These are phyloP conservation scores for Ostrea denselamellosa DNA, from an alignment of 1,140 invertebrate genomes.

Conservation along the genomic window DNA sequence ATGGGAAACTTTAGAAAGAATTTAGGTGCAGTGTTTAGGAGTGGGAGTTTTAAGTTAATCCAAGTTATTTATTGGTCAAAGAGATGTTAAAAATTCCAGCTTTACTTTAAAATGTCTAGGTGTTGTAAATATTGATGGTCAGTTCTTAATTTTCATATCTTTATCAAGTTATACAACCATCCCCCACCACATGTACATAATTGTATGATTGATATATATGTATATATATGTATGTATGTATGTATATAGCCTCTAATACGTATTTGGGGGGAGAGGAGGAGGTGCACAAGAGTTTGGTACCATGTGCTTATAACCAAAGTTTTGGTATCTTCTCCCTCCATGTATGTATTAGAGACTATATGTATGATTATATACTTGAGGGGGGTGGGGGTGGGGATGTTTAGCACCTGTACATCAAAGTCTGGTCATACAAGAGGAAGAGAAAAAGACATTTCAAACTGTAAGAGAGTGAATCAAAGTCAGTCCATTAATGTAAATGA, in stretches of 20 bases:
- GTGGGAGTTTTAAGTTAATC: not conserved
- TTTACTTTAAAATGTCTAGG: not conserved
- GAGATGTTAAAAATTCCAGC: not conserved
- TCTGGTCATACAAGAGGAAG: no score
- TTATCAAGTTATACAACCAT: not conserved
- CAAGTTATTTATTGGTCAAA: not conserved
- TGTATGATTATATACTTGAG: no score
- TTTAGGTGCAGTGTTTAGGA: constrained; percentile 1
- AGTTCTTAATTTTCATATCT: not conserved
- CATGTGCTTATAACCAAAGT: no score
- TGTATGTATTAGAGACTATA: no score
- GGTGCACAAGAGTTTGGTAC: no score
- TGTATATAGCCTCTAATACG: no score
- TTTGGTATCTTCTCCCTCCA: no score
- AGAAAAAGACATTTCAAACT: not conserved
- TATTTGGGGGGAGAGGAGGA: no score
- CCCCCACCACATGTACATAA: not conserved
- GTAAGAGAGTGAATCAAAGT: not conserved
- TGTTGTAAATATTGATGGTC: not conserved
- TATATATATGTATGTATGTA: no score
- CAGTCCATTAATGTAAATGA: not conserved
- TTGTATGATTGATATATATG: not conserved
- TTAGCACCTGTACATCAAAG: no score
- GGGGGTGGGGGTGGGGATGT: no score
- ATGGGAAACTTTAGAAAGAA: constrained; percentile 8